Evolutionary conservation across 2,888 invertebrate species (phyloP), one percentile per base, ranked within the genome.

Genomic region (Melieria omissa): DNA sequence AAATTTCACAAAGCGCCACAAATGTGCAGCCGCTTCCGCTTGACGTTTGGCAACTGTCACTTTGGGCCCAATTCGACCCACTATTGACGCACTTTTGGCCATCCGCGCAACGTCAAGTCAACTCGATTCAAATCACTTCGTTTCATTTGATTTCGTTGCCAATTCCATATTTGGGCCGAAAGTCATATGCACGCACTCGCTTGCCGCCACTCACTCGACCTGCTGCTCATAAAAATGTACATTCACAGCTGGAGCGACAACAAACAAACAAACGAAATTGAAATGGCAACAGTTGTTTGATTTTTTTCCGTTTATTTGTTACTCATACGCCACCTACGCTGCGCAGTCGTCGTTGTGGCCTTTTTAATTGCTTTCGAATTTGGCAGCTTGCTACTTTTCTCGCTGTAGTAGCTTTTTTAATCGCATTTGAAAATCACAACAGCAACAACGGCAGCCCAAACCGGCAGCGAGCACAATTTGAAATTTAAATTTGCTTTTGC

Each of bases 361-460:
- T 54, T 54, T 54, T 49, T 65, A 65, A 65, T 65, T 65, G 65
- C 65, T 65, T 65, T 65, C 65, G 55, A 65, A 65, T 65, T 65
- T 57, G 54, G 65, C 54, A 65, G 41, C 45, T 29, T 29, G 29
- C 29, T 29, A 29, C 29, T 29, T 29, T 29, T 29, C 29, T 29
- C 29, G 29, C 29, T 29, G 29, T 29, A 3, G 29, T 29, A 3
- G 29, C 3, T 29, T 29, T 29, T 29, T 29, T 29, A 47, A 52
- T 64, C 52, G 10, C 7, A 29, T 1, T 46, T 16, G 47, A 62
- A 6, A 14, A n/a, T 14, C 16, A 46, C 16, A 62, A 46, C 14
- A 45, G 47, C 10, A 62, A 62, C 16, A 7, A 46, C 5, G 29
- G 4, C 8, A 7, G 8, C 49, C 64, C 41, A 52, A 64, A 64